phyloP scores from a whole-genome alignment of 2,113 vertebrate genomes.

The Myotis lucifugus region DNA sequence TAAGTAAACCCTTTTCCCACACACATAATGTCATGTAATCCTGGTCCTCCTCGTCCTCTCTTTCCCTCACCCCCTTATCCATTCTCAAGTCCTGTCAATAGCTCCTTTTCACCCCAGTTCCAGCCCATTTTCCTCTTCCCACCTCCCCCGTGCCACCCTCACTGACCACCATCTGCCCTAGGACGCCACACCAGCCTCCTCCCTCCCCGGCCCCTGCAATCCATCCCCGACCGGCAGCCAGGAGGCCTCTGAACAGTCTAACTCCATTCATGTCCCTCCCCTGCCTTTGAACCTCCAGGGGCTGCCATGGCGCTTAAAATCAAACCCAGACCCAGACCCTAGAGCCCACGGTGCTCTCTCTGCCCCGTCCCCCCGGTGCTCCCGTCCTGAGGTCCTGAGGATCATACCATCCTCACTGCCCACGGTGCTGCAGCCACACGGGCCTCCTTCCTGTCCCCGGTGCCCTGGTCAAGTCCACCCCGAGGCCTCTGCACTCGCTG shows the following conservation, averaged over 20 bases:
- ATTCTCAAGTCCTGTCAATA: neutral
- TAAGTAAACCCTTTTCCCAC: neutral
- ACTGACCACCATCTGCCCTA: neutral
- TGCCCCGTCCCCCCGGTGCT: fast-evolving
- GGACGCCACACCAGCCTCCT: neutral
- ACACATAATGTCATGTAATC: neutral
- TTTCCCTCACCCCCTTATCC: neutral
- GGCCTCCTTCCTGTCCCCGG: neutral
- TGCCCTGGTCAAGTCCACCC: neutral
- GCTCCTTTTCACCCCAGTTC: neutral
- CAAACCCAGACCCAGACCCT: neutral
- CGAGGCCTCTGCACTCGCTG: neutral
- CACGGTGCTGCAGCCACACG: neutral
- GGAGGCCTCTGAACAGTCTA: neutral
- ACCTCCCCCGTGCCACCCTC: no score
- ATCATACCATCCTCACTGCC: neutral
- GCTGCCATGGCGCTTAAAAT: neutral
- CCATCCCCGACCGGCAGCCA: neutral
- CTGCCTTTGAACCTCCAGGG: neutral
- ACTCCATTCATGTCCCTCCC: neutral
- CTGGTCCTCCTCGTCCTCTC: neutral
- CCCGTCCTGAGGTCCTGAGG: neutral
- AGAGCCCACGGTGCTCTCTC: fast-evolving
- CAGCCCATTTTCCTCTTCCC: neutral
- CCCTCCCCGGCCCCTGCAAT: neutral